Conservation (phyloP, 2,797 vertebrate species). For the Botia kubotai region DNA sequence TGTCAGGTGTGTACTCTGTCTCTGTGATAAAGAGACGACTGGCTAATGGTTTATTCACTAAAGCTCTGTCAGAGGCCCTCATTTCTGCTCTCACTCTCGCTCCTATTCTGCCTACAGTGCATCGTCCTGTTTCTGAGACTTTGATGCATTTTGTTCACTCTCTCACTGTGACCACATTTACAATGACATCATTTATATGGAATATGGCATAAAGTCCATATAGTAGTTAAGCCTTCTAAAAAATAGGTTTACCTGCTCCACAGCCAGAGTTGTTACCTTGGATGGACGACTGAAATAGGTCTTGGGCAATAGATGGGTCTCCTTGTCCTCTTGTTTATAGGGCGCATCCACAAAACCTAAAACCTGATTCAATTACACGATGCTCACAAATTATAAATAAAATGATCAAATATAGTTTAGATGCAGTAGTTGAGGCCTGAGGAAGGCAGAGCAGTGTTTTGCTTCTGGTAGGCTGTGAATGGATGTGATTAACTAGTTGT, state of each 20-base stretch:
- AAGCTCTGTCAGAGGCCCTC: slow-evolving; percentile 34
- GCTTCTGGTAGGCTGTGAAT: neutral
- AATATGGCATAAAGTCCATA: neutral
- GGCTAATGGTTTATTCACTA: slow-evolving; percentile 50
- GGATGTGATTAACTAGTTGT: slow-evolving; percentile 1
- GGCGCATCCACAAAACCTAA: too few relatives aligned
- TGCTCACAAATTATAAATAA: too few relatives aligned
- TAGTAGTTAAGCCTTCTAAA: neutral
- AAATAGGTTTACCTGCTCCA: too few relatives aligned
- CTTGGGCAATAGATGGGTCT: too few relatives aligned
- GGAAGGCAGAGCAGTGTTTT: neutral
- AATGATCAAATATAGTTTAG: too few relatives aligned
- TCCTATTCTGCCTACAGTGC: neutral
- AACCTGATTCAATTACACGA: too few relatives aligned
- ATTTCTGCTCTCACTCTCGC: slow-evolving; percentile 6
- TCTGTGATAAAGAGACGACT: slow-evolving; percentile 33
- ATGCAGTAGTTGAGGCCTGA: too few relatives aligned
- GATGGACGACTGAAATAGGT: too few relatives aligned
- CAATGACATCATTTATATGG: neutral
- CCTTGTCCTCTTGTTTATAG: too few relatives aligned
- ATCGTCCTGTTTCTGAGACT: neutral
- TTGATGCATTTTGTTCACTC: neutral
- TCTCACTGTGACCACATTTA: neutral
- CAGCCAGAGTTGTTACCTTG: too few relatives aligned
- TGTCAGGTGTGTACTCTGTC: slow-evolving; percentile 40